Conservation (phyloP, 2,113 vertebrate genomes). For the Gila orcuttii region DNA sequence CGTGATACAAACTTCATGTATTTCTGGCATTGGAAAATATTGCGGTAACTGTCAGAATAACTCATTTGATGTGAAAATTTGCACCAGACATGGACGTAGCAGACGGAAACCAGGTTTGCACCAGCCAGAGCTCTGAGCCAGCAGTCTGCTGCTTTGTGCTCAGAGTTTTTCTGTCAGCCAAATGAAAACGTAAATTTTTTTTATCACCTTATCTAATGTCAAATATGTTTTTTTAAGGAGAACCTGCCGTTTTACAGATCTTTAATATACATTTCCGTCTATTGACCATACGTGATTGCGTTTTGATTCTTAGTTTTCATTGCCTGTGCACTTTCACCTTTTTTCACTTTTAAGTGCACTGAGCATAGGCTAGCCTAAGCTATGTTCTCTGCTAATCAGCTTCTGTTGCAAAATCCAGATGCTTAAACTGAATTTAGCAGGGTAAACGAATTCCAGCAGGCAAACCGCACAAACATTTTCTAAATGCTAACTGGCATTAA, state of each 20-base stretch:
- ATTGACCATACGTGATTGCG: not conserved
- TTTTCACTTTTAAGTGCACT: not conserved
- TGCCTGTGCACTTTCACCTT: not conserved
- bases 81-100: not conserved
- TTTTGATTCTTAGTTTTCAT: not conserved
- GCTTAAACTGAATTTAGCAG: not conserved
- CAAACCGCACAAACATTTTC: not conserved
- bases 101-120: constrained; percentile 35
- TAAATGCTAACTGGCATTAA: not conserved
- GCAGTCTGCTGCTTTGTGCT: not conserved
- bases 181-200: not conserved
- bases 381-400: not conserved
- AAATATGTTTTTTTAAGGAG: not conserved
- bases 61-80: not conserved
- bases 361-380: not conserved
- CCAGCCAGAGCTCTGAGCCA: not conserved
- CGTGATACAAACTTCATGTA: not conserved
- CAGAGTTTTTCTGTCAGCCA: not conserved
- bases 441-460: not conserved
- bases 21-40: not conserved
- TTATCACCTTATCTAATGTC: not conserved
- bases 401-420: not conserved
- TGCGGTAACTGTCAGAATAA: not conserved
- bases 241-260: not conserved
- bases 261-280: not conserved